Percentiles rank a stretch among this genome's conserved stretches.
Evolutionary conservation across 2,797 vertebrate species (phyloP).

Genomic region (Semotilus atromaculatus): DNA sequence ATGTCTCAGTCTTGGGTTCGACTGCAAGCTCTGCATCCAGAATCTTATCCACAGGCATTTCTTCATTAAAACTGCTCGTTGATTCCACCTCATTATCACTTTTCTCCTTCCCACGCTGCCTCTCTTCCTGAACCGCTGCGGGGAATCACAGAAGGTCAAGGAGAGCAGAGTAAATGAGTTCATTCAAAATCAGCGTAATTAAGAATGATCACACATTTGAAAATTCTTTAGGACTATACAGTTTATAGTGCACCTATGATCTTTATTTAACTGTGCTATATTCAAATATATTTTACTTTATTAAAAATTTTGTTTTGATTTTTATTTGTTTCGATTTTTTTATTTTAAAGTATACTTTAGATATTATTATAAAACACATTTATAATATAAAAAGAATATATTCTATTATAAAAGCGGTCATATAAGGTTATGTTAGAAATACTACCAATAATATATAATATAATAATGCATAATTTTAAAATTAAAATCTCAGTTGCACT

Average conservation of each 20-base stretch:
- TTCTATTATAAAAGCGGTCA: not conserved
- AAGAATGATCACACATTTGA: not conserved
- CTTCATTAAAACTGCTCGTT: conserved; percentile 83
- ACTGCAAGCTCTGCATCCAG: conserved; percentile 94
- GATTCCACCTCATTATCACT: conserved; percentile 89
- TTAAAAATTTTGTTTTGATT: not conserved
- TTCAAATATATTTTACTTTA: not conserved
- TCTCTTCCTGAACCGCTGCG: conserved; percentile 94
- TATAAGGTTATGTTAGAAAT: not conserved
- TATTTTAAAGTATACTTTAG: not conserved
- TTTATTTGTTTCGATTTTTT: not conserved
- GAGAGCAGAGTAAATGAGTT: not conserved
- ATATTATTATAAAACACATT: not conserved
- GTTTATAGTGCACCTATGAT: not conserved
- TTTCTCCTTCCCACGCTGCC: conserved; percentile 91
- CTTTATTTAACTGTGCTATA: not conserved
- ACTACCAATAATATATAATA: not conserved
- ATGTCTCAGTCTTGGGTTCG: conserved; percentile 91
- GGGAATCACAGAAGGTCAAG: conserved; percentile 34
- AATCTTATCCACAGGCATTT: conserved; percentile 97
- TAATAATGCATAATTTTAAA: not conserved
- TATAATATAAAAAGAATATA: not conserved
- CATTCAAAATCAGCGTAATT: not conserved
- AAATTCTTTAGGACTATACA: not conserved
- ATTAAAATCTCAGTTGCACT: not conserved